Evolutionary conservation across 2,888 invertebrate genomes (phyloP).

Genomic region (Drosophila helvetica): DNA sequence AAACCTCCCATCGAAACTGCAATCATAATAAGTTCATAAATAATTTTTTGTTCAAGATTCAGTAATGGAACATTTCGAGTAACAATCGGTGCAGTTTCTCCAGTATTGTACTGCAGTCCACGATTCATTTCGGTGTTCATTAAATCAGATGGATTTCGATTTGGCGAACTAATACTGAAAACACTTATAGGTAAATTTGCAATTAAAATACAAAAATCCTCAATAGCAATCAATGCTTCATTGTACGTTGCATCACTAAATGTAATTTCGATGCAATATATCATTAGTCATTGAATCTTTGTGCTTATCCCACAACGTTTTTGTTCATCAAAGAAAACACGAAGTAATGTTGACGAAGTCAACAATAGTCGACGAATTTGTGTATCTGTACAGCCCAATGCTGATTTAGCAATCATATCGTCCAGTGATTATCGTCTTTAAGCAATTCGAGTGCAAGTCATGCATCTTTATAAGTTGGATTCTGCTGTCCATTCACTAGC

Average conservation of each 20-base stretch:
- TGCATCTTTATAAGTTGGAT: no score
- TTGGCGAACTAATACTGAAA: not conserved
- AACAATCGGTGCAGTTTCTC: no score
- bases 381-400: constrained; percentile 1
- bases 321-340: no score
- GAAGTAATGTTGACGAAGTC: no score
- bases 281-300: no score
- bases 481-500: no score
- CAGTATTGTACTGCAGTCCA: not conserved
- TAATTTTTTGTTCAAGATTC: not conserved
- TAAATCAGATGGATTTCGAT: not conserved
- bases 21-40: constrained; percentile 3
- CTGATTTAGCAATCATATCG: constrained; percentile 4
- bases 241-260: no score
- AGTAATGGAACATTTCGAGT: not conserved
- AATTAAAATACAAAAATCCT: no score
- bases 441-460: no score
- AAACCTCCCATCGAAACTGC: not conserved
- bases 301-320: no score
- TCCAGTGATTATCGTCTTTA: not conserved
- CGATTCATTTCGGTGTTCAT: not conserved
- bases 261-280: no score
- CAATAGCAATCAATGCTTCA: constrained; percentile 5
- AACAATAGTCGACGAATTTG: no score
- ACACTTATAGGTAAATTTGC: constrained; percentile 4